Evolutionary conservation across 2,113 vertebrate genomes (phyloP).

Genomic region (Copsychus sechellarum): DNA sequence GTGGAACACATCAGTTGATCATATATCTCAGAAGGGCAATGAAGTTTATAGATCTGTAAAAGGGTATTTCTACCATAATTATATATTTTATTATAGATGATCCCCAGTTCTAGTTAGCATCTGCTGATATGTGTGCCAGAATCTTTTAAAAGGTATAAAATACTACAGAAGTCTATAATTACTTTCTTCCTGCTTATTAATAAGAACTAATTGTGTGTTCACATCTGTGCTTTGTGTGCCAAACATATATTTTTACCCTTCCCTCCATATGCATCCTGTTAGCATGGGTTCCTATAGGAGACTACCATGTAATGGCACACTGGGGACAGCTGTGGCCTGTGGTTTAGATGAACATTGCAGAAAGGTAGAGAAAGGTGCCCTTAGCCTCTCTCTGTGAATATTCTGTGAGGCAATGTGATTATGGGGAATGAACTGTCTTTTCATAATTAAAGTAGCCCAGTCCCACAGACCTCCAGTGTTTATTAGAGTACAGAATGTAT

Average conservation of each 20-base stretch:
- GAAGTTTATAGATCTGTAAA: neutral
- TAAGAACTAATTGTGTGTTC: neutral
- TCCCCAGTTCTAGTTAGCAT: neutral
- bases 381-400: neutral
- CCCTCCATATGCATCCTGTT: neutral
- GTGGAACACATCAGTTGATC: neutral
- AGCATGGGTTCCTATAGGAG: neutral
- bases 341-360: neutral
- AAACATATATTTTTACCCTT: neutral
- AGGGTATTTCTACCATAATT: neutral
- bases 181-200: neutral
- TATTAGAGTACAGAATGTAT: neutral
- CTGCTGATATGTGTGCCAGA: neutral
- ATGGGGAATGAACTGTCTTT: neutral
- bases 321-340: neutral
- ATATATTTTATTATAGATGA: neutral
- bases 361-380: neutral
- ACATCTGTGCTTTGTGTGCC: neutral
- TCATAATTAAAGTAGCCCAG: neutral
- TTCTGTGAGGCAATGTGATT: neutral
- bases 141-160: neutral
- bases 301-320: neutral
- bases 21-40: neutral
- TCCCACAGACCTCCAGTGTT: neutral
- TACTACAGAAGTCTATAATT: neutral